These are phyloP conservation scores for Rhagophthalmus giganteus DNA, from an alignment of 2,888 invertebrate species.

Conservation along the genomic window DNA sequence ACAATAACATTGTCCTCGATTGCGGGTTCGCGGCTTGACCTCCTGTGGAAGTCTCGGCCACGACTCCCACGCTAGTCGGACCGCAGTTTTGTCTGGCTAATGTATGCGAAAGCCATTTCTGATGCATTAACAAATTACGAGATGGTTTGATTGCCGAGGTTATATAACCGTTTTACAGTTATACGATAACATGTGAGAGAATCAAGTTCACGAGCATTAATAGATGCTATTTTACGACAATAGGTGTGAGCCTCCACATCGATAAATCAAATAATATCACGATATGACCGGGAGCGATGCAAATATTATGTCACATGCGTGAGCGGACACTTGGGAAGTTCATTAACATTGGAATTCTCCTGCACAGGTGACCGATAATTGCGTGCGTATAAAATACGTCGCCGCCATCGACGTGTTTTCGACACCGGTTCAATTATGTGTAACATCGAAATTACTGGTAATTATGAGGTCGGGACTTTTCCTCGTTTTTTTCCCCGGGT, in stretches of 20 bases:
- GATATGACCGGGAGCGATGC: too few relatives aligned
- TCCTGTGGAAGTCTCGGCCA: slow-evolving; percentile 42
- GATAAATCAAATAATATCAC: slow-evolving; percentile 25
- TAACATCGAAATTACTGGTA: too few relatives aligned
- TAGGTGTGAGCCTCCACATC: slow-evolving; percentile 23
- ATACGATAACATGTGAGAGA: slow-evolving; percentile 26
- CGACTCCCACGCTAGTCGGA: slow-evolving; percentile 43
- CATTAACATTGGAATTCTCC: too few relatives aligned
- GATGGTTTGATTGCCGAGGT: slow-evolving; percentile 45
- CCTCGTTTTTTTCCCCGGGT: too few relatives aligned
- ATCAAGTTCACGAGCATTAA: slow-evolving; percentile 20
- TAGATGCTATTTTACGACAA: slow-evolving; percentile 19
- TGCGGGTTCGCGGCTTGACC: slow-evolving; percentile 45
- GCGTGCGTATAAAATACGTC: too few relatives aligned
- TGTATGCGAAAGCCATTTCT: slow-evolving; percentile 32
- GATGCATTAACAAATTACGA: slow-evolving; percentile 41
- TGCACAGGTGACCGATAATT: too few relatives aligned
- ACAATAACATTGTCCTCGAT: slow-evolving; percentile 34
- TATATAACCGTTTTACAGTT: slow-evolving; percentile 52
- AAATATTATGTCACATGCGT: too few relatives aligned
- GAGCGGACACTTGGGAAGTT: too few relatives aligned
- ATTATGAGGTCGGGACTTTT: too few relatives aligned
- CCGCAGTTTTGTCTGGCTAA: slow-evolving; percentile 34
- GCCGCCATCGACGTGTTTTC: too few relatives aligned
- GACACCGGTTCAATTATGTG: too few relatives aligned